A percentile compares a stretch with the other conserved stretches of the same genome.
Evolutionary conservation across 1,140 invertebrate genomes (phyloP).

Genomic region (Eciton burchellii): DNA sequence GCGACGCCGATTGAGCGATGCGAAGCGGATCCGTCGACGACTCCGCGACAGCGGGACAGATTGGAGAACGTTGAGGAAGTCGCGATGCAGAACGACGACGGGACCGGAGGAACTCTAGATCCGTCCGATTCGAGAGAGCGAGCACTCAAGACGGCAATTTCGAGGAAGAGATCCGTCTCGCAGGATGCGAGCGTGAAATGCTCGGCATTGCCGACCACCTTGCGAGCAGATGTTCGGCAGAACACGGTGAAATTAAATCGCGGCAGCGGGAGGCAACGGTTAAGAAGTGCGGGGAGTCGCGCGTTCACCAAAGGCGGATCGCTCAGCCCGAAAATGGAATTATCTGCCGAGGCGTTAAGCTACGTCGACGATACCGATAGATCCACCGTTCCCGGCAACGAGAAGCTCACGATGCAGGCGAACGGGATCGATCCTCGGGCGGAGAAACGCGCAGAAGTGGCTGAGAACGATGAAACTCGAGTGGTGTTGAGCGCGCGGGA

Average conservation of each 20-base stretch:
- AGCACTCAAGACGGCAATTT: background rate
- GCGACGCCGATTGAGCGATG: background rate
- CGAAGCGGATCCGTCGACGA: background rate
- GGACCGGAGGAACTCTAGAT: background rate
- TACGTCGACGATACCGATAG: background rate
- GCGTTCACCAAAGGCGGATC: background rate
- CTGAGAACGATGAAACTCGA: background rate
- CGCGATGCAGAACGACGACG: background rate
- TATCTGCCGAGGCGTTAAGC: slow-evolving; percentile 13
- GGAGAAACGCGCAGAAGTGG: too few species aligned
- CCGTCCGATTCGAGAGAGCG: background rate
- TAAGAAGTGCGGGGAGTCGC: slow-evolving; percentile 35
- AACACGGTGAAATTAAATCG: slow-evolving; percentile 37
- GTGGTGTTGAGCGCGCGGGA: too few species aligned
- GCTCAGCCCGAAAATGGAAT: slow-evolving; percentile 38
- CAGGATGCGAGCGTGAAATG: background rate
- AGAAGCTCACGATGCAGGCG: background rate
- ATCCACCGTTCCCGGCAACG: background rate
- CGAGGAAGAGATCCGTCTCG: background rate
- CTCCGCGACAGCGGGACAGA: background rate
- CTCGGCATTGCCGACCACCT: background rate
- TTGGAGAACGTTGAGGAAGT: background rate
- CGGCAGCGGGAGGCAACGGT: slow-evolving; percentile 5
- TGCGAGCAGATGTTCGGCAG: background rate
- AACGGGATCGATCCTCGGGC: background rate